phyloP scores from a whole-genome alignment of 2,888 invertebrate genomes.

The Trissolcus brochymenae region DNA sequence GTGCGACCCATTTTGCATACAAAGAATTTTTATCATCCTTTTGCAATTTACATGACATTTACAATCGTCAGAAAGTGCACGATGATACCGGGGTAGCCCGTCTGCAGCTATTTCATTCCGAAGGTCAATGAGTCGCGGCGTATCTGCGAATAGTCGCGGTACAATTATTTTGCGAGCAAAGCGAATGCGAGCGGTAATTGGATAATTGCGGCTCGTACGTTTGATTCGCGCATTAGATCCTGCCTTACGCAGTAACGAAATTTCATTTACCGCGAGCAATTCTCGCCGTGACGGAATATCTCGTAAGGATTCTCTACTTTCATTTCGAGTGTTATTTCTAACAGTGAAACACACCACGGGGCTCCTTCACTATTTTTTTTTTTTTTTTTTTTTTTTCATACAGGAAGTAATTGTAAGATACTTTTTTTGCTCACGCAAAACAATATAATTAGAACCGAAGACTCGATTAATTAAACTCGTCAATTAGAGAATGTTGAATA shows the following conservation, averaged over 20 bases:
- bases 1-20: conserved; percentile 40
- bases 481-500: too few species aligned
- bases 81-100: conserved; percentile 26
- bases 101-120: conserved; percentile 21
- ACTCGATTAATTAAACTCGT: too few species aligned
- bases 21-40: conserved; percentile 39
- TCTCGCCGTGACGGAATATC: conserved; percentile 22
- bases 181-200: conserved; percentile 66
- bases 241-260: conserved; percentile 20
- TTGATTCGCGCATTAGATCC: conserved; percentile 37
- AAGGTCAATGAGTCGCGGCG: conserved; percentile 54
- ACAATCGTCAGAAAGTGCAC: conserved; percentile 36
- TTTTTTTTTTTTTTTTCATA: conserved; percentile 7
- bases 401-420: conserved; percentile 11
- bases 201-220: conserved; percentile 62
- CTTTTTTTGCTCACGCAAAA: too few species aligned
- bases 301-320: conserved; percentile 21
- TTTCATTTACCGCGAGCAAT: conserved; percentile 24
- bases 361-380: too few species aligned
- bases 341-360: conserved; percentile 18
- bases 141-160: conserved; percentile 52
- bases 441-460: too few species aligned
- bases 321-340: conserved; percentile 21
- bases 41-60: conserved; percentile 50
- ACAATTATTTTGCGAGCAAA: conserved; percentile 65